phyloP scores from a whole-genome alignment of 2,888 invertebrate genomes.

The Cryptocephalus primarius region DNA sequence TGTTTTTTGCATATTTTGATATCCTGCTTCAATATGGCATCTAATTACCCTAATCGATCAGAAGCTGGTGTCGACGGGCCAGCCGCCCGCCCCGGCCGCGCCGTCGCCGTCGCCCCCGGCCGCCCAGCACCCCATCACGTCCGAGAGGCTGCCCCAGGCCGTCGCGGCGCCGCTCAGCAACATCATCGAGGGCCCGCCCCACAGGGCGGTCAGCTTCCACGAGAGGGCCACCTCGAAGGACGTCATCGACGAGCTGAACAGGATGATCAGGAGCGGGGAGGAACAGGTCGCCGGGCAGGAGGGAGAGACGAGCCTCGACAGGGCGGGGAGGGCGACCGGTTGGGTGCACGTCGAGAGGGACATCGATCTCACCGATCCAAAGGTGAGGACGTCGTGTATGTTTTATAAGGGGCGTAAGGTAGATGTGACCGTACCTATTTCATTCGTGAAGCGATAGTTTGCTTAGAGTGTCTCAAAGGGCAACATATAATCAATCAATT shows the following conservation, averaged over 20 bases:
- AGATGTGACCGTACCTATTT: too few relatives aligned
- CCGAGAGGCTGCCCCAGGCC: conserved; percentile 32
- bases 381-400: conserved; percentile 39
- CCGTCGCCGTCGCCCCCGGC: too few relatives aligned
- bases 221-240: conserved; percentile 66
- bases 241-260: conserved; percentile 63
- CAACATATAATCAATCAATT: too few relatives aligned
- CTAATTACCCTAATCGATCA: too few relatives aligned
- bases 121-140: conserved; percentile 30
- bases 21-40: too few relatives aligned
- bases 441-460: too few relatives aligned
- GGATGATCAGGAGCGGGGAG: conserved; percentile 48
- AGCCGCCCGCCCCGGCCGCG: too few relatives aligned
- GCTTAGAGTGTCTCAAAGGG: too few relatives aligned
- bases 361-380: conserved; percentile 68
- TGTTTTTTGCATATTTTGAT: too few relatives aligned
- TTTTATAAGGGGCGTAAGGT: too few relatives aligned
- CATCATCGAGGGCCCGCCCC: conserved; percentile 40
- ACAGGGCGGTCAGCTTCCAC: conserved; percentile 57
- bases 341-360: conserved; percentile 72
- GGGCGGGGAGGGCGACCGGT: conserved; percentile 59
- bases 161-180: conserved; percentile 27
- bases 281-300: conserved; percentile 25
- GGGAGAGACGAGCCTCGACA: conserved; percentile 41
- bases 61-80: too few relatives aligned